Base-by-base conservation (phyloP, 2,113 vertebrate genomes). In the Camarhynchus parvulus region DNA sequence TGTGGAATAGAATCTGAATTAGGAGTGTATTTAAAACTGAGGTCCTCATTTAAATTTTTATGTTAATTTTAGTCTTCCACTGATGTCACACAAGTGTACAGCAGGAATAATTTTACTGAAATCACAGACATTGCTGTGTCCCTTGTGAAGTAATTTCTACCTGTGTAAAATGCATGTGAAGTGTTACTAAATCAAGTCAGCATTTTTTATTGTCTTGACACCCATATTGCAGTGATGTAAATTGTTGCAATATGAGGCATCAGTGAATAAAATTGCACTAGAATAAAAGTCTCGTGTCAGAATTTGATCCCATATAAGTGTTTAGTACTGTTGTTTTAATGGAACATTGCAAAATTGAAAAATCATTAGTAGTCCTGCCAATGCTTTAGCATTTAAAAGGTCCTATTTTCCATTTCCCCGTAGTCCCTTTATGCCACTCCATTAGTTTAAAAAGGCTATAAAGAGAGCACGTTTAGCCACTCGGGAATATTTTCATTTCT, bases 361-460 rank as follows among this genome's bases (percentile, higher is more conserved):
- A 94, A 96, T 95, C 89, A 64, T 94, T 87, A 92, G 92, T 30
- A 95, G 77, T 89, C 56, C 69, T 95, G 91, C 80, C 92, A 91
- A 72, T 44, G 62, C 77, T 89, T 87, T 92, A 90, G 56, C 64
- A 81, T 92, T 94, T 94, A 84, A 83, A 94, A 94, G 87, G 44
- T 84, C 91, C 74, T 91, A 72, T 95, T 96, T 94, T 89, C 91
- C 76, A 72, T 95, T 94, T 94, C 81, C 89, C 87, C 5, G 1
- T 53, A 92, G 94, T 84, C 76, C 58, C 62, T 92, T 95, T 96
- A 93, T 92, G 86, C 86, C 77, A 75, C 73, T 91, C 81, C 89
- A 91, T 95, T 94, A 94, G 80, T 95, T 97, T 94, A 79, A 94
- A 93, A 97, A 89, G 69, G 53, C 77, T 76, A 68, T 94, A 94